A percentile compares a stretch with the other conserved stretches of the same genome.
These are phyloP conservation scores for Chymomyza caudatula DNA, from an alignment of 2,888 invertebrate genomes.

Conservation along the genomic window DNA sequence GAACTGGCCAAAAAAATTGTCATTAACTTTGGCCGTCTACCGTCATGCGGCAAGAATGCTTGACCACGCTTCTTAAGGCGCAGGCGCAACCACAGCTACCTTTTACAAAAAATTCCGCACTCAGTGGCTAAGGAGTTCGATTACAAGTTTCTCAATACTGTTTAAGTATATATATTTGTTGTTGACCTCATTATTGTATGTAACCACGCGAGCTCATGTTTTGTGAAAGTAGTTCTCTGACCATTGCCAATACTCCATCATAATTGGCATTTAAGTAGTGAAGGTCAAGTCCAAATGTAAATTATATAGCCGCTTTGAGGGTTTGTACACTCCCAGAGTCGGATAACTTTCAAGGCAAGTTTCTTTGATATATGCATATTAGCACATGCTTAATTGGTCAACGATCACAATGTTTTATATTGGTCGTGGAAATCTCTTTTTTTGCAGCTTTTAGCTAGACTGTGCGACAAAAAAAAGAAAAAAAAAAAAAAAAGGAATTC, in stretches of 20 bases:
- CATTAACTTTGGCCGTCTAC: slow-evolving; percentile 9
- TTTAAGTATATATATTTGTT: slow-evolving; percentile 26
- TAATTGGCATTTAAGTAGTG: slow-evolving; percentile 33
- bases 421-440: background rate
- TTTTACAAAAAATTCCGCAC: slow-evolving; percentile 35
- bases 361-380: background rate
- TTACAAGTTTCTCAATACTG: slow-evolving; percentile 1
- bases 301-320: slow-evolving; percentile 28
- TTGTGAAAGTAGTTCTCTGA: slow-evolving; percentile 73
- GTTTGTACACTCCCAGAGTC: background rate
- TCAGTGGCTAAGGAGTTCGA: slow-evolving; percentile 18
- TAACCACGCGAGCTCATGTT: slow-evolving; percentile 38
- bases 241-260: slow-evolving; percentile 44
- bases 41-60: slow-evolving; percentile 43
- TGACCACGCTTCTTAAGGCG: slow-evolving; percentile 30
- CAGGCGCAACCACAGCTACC: slow-evolving; percentile 11
- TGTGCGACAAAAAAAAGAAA: too few relatives aligned
- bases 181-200: slow-evolving; percentile 23
- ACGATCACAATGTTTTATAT: background rate
- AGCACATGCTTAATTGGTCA: background rate
- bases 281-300: slow-evolving; percentile 74
- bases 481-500: too few relatives aligned
- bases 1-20: slow-evolving; percentile 32
- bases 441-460: background rate
- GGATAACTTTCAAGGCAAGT: background rate